These are phyloP conservation scores for Thereva unica DNA, from an alignment of 2,888 invertebrate species.

Conservation along the genomic window DNA sequence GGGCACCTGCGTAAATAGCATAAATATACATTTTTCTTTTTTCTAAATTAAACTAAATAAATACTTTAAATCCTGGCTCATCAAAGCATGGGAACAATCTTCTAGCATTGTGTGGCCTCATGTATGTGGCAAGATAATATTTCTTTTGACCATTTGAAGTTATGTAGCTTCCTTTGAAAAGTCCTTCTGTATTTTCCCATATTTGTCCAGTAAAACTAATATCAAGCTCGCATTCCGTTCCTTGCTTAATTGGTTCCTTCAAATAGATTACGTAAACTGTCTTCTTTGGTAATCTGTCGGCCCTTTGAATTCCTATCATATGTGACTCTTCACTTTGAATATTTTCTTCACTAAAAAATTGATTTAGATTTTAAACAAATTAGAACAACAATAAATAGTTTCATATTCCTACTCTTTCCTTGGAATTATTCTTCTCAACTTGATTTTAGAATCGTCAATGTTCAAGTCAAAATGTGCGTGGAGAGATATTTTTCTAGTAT, in stretches of 20 bases:
- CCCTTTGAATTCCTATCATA: conserved; percentile 51
- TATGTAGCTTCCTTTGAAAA: conserved; percentile 71
- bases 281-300: conserved; percentile 65
- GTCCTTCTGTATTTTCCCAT: conserved; percentile 67
- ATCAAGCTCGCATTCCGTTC: conserved; percentile 65
- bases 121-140: conserved; percentile 69
- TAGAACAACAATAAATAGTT: too few relatives aligned
- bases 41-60: conserved; percentile 43
- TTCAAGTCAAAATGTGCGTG: conserved; percentile 69
- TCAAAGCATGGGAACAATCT: conserved; percentile 81
- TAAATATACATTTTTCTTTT: background rate
- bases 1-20: conserved; percentile 65
- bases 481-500: conserved; percentile 66
- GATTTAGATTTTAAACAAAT: too few relatives aligned
- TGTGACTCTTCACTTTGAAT: conserved; percentile 41
- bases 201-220: conserved; percentile 70
- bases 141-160: conserved; percentile 54
- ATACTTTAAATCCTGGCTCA: conserved; percentile 75
- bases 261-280: conserved; percentile 66
- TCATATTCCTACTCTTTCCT: conserved; percentile 43
- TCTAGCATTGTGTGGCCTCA: conserved; percentile 75
- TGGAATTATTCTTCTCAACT: conserved; percentile 51
- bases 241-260: conserved; percentile 63
- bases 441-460: conserved; percentile 62
- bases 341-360: conserved; percentile 34